Base-by-base conservation (phyloP, 1,140 invertebrate species). In the Doryteuthis pealeii region DNA sequence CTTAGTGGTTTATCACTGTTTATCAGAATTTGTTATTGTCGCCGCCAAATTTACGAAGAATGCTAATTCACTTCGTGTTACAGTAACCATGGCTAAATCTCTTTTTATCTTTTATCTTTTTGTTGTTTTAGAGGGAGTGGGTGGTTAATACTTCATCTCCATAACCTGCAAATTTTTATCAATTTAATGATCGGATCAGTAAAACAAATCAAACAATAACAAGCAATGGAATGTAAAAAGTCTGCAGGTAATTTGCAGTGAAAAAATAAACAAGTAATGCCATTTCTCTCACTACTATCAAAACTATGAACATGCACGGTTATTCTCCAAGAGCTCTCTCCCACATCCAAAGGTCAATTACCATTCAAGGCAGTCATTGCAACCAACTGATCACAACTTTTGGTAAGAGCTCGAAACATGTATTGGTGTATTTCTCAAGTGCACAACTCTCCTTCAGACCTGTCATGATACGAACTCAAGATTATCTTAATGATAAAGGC, bases 191-290 rank as follows among this genome's bases (percentile, higher is more conserved):
- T 62, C 54, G 54, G 54, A 62, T 62, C 54, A 62, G 54, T 15
- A 62, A 62, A 62, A 62, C 54, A 62, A 62, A 62, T 62, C 54
- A 62, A n/a, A 62, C 54, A 62, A 62, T 62, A 62, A 62, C 54
- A 62, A 62, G 54, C 54, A 62, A 62, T 62, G 54, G 18, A 62
- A 62, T n/a, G 54, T 22, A 62, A 62, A 62, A 62, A 62, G 54
- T 62, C 54, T 62, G 54, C 54, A 62, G 54, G 26, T 62, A 22
- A 62, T 22, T n/a, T 62, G 54, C 54, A 62, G 54, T n/a, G 2
- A 62, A 12, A 62, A 62, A 62, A 62, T 22, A 62, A 62, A 62
- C 54, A 62, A 62, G 54, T 62, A 62, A 62, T 62, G 54, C 54
- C 54, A 62, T 62, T 62, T 28, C 54, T 62, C 26, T 62, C 54